A percentile compares a stretch with the other conserved stretches of the same genome.
Conservation (phyloP, 92 coral and sea anemone genomes). For the Palythoa heliodiscus region DNA sequence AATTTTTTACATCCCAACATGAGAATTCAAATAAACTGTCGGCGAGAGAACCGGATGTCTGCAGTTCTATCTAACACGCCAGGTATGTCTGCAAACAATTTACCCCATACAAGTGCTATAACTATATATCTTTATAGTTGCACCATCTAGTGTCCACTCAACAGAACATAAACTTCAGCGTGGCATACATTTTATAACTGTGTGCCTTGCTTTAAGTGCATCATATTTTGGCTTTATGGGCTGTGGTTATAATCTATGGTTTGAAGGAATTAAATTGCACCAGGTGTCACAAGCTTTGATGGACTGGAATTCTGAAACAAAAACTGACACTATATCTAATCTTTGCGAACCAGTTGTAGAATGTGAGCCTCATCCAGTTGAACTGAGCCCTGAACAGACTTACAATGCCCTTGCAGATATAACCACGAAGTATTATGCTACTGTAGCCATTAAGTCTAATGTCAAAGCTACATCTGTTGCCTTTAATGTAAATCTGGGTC, state of each 20-base stretch:
- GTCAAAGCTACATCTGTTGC: slow-evolving; percentile 39
- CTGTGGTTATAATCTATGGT: slow-evolving; percentile 38
- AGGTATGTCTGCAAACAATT: slow-evolving; percentile 12
- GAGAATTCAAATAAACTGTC: no score
- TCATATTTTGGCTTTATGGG: slow-evolving; percentile 46
- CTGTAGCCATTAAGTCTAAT: slow-evolving; percentile 52
- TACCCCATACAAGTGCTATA: slow-evolving; percentile 54
- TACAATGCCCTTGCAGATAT: slow-evolving; percentile 48
- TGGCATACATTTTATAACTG: no score
- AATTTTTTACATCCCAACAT: no score
- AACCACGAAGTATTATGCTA: slow-evolving; percentile 24
- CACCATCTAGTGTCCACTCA: slow-evolving; percentile 29
- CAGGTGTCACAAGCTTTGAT: slow-evolving; percentile 57
- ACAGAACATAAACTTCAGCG: slow-evolving; percentile 45
- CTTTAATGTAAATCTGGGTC: slow-evolving; percentile 52
- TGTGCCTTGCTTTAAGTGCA: slow-evolving; percentile 49
- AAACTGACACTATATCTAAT: slow-evolving; percentile 7
- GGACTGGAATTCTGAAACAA: slow-evolving; percentile 53
- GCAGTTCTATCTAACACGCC: neutral
- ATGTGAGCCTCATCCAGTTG: slow-evolving; percentile 17
- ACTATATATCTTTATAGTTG: slow-evolving; percentile 47
- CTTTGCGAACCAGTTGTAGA: neutral
- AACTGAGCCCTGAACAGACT: slow-evolving; percentile 26
- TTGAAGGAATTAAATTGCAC: slow-evolving; percentile 57
- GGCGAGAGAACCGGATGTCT: no score